Conservation (phyloP, 2,113 vertebrate species). For the Chamaetylas fuelleborni region DNA sequence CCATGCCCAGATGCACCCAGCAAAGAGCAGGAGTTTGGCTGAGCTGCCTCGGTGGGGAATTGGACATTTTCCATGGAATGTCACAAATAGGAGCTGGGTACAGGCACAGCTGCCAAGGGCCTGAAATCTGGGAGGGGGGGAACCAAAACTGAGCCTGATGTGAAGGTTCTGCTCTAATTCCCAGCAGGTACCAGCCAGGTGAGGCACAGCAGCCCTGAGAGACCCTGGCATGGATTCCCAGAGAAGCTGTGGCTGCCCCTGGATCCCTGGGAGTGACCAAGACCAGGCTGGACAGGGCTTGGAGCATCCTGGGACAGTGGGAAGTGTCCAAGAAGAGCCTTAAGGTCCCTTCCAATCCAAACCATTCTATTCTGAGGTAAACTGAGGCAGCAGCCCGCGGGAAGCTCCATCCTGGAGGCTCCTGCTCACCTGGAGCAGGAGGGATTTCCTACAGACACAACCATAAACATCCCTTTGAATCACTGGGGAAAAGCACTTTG, state of each 20-base stretch:
- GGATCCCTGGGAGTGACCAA: background rate
- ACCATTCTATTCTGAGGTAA: background rate
- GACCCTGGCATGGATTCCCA: background rate
- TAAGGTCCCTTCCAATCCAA: background rate
- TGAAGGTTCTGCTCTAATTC: background rate
- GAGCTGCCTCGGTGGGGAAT: background rate
- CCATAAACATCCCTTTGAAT: too few relatives aligned
- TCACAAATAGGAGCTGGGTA: background rate
- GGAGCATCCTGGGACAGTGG: fast-evolving
- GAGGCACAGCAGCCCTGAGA: background rate
- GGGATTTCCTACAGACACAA: fast-evolving
- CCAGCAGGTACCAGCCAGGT: background rate
- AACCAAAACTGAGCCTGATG: background rate
- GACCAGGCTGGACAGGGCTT: fast-evolving
- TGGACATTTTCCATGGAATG: background rate
- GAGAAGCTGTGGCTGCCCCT: background rate
- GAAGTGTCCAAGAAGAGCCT: fast-evolving
- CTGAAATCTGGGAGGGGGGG: background rate
- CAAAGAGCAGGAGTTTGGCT: background rate
- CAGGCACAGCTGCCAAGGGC: background rate
- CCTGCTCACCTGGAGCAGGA: background rate
- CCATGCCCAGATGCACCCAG: background rate
- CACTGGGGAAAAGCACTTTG: too few relatives aligned
- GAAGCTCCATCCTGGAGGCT: background rate
- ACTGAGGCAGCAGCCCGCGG: background rate